These are phyloP conservation scores for Styela plicata DNA, from an alignment of 23 tunicate genomes.

Conservation along the genomic window DNA sequence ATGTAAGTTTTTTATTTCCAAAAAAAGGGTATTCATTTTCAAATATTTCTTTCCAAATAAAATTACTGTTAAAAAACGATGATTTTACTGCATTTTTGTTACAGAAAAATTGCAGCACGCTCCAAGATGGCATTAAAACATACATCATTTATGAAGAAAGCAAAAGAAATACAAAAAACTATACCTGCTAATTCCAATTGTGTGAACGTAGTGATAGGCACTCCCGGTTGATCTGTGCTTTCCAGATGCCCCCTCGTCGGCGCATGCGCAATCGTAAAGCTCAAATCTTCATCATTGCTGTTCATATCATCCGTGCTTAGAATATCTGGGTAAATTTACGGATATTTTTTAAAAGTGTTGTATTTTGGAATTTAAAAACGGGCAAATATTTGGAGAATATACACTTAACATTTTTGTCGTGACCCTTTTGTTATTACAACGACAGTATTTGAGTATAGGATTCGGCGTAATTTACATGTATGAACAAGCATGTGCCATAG, in stretches of 20 bases:
- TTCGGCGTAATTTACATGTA: no score
- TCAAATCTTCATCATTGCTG: constrained; percentile 79
- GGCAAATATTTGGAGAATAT: not conserved
- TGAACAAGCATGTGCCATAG: no score
- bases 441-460: not conserved
- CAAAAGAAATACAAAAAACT: not conserved
- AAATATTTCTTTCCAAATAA: no score
- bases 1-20: no score
- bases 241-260: constrained; percentile 90
- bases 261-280: constrained; percentile 55
- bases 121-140: no score
- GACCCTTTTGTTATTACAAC: not conserved
- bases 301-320: constrained; percentile 89
- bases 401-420: not conserved
- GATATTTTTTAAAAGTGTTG: not conserved
- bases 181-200: constrained; percentile 90
- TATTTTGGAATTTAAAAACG: not conserved
- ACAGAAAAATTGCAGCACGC: no score
- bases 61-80: no score
- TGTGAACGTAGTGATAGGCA: constrained; percentile 79
- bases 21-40: no score
- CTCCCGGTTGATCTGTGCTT: constrained; percentile 88
- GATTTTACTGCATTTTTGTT: no score
- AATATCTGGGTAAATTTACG: constrained; percentile 41
- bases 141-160: no score